These are phyloP conservation scores for Myocastor coypus DNA, from an alignment of 2,113 vertebrate species.

Conservation along the genomic window DNA sequence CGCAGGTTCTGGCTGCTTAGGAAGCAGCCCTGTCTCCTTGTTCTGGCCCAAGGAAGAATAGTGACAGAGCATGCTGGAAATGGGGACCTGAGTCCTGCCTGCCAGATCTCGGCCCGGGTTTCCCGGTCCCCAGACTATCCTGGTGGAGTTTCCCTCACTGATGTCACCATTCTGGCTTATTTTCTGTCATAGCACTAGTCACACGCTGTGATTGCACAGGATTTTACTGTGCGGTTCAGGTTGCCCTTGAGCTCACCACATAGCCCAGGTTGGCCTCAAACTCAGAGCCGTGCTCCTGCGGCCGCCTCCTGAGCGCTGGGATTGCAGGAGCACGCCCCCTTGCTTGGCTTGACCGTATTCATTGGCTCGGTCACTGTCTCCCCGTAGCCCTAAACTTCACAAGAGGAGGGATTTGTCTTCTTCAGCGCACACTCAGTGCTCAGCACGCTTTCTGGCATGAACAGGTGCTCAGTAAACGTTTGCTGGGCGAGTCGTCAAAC, in stretches of 20 bases:
- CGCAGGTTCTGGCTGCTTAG: neutral
- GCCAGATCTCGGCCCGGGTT: neutral
- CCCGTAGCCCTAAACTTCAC: neutral
- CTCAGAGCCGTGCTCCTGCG: too few species aligned
- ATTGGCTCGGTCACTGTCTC: neutral
- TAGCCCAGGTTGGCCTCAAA: too few species aligned
- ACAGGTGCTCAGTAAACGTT: neutral
- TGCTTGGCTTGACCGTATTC: neutral
- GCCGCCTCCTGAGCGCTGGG: too few species aligned
- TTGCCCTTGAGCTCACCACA: too few species aligned
- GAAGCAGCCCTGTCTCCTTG: neutral
- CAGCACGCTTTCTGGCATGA: neutral
- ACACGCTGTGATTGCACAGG: too few species aligned
- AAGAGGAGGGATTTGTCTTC: neutral
- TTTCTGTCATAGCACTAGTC: neutral
- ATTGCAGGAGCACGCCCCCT: too few species aligned
- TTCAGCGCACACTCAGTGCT: neutral
- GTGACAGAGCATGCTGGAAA: too few species aligned
- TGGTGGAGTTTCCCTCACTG: neutral
- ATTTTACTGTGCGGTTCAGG: too few species aligned
- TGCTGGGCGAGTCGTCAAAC: neutral
- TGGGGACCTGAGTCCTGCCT: neutral
- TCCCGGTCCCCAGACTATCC: neutral
- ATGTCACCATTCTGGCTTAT: neutral
- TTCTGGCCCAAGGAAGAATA: neutral